Evolutionary conservation across 2,113 vertebrate species (phyloP), one percentile per base, ranked within the genome.

Genomic region (Upupa epops): DNA sequence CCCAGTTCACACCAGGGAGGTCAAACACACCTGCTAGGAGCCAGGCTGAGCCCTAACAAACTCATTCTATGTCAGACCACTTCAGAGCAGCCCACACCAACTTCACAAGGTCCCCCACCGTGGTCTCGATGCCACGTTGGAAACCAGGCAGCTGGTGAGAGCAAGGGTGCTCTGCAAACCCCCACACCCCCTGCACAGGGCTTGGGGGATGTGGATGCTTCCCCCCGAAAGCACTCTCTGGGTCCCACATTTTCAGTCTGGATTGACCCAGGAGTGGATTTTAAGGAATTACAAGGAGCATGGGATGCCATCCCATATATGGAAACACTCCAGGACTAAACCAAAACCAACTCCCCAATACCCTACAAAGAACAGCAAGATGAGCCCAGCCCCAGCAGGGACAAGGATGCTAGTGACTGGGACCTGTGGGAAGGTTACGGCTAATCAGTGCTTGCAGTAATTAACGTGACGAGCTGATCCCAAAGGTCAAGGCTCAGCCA

Each of bases 341-440:
- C 0, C 70, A 18, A 3, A 31, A 22, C 20, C 70, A 21, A 4
- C 36, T 8, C 21, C 55, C 17, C 0, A 0, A 1, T 0, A 6
- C 8, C 42, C 73, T 1, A 4, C 7, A 3, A 7, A 1, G 20
- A 29, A 22, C 46, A 28, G 68, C 46, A 4, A 83, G 74, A 34
- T 8, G 12, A 6, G 76, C 11, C 54, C 5, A 0, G 7, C 28
- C 22, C 46, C 61, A 42, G 59, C 19, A 5, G 56, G 59, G 40
- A 37, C 51, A 8, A 26, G 25, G 72, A 36, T 8, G 1, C 5
- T 51, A 69, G 37, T 3, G 3, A 55, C 52, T 8, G 1, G 83
- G 37, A 40, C 20, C 32, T 13, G 42, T 0, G 1, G 73, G 32
- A 37, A 55, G 77, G 80, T 80, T 29, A 48, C 31, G 3, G 48